Conservation (phyloP, 2,888 invertebrate species). For the Drosophila anomalipes region DNA sequence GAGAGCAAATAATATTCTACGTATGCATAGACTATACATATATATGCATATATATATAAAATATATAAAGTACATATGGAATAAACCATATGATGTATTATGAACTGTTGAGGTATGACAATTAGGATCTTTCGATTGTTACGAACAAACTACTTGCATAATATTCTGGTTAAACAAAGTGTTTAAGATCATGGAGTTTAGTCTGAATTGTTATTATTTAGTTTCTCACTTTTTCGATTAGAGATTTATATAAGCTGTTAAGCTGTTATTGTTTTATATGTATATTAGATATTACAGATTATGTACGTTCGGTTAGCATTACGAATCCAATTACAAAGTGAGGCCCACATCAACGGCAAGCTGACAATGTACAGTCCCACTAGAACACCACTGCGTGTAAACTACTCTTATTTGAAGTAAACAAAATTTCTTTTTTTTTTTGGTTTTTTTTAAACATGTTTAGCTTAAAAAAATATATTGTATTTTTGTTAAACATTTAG, state of each 20-base stretch:
- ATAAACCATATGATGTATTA: slow-evolving; percentile 34
- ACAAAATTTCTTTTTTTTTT: slow-evolving; percentile 63
- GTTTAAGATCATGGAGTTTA: slow-evolving; percentile 71
- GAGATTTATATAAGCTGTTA: slow-evolving; percentile 37
- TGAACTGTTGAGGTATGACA: slow-evolving; percentile 30
- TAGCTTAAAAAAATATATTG: slow-evolving; percentile 29
- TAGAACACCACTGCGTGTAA: slow-evolving; percentile 85
- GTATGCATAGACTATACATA: slow-evolving; percentile 38
- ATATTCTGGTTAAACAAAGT: slow-evolving; percentile 84
- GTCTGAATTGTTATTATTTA: slow-evolving; percentile 65
- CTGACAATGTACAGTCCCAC: slow-evolving; percentile 87
- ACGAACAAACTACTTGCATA: slow-evolving; percentile 84
- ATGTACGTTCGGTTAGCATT: slow-evolving; percentile 72
- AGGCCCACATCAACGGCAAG: slow-evolving; percentile 90
- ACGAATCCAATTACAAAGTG: slow-evolving; percentile 83
- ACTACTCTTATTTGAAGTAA: slow-evolving; percentile 85
- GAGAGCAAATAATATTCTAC: slow-evolving; percentile 47
- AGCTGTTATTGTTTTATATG: slow-evolving; percentile 46
- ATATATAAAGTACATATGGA: slow-evolving; percentile 27
- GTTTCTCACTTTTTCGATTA: slow-evolving; percentile 21
- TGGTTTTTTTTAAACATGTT: slow-evolving; percentile 35
- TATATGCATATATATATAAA: slow-evolving; percentile 3
- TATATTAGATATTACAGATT: slow-evolving; percentile 57
- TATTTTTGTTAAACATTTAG: slow-evolving; percentile 35
- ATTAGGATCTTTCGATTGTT: slow-evolving; percentile 52